Evolutionary conservation across 2,113 vertebrate genomes (phyloP), one percentile per base, ranked within the genome.

Genomic region (Spilogale gracilis): DNA sequence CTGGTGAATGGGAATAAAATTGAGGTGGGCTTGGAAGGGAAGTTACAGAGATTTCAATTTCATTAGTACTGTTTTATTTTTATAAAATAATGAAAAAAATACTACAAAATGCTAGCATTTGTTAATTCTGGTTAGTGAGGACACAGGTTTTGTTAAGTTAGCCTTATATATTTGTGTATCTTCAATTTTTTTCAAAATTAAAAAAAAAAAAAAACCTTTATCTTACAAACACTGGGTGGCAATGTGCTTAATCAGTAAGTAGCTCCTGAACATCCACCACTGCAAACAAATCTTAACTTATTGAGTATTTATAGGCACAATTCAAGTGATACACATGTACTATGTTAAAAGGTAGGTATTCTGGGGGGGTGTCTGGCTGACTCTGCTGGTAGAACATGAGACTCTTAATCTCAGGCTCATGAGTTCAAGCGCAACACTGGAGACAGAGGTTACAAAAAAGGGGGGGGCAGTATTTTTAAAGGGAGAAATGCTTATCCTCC

Each of bases 11-110:
- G 83, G 11, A 88, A 45, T 13, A 12, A 94, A 45, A 91, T 0
- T 52, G 54, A 73, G 6, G 4, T 25, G 10, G 23, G 20, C 5
- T 32, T 52, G 25, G 60, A n/a, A 90, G 50, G 20, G n/a, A 84
- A 61, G 3, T 90, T 82, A 91, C 2, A 83, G n/a, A 78, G n/a
- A 96, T 63, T 58, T 91, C 25, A 67, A n/a, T 79, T 89, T 90
- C 58, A 90, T 76, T 65, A 71, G 58, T 32, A 27, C 67, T 84
- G 20, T 93, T 86, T 95, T 45, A 95, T 78, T 96, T 95, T 89
- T 93, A 10, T 91, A 52, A 95, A 89, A 83, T 45, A 73, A 74
- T 25, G 43, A 61, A 84, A 52, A 89, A 85, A 71, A 56, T 69
- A 73, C 65, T 81, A 91, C 8, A 79, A 69, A 73, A 93, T 65